These are phyloP conservation scores for Phalangium opilio DNA, from an alignment of 2,888 invertebrate species.

Conservation along the genomic window DNA sequence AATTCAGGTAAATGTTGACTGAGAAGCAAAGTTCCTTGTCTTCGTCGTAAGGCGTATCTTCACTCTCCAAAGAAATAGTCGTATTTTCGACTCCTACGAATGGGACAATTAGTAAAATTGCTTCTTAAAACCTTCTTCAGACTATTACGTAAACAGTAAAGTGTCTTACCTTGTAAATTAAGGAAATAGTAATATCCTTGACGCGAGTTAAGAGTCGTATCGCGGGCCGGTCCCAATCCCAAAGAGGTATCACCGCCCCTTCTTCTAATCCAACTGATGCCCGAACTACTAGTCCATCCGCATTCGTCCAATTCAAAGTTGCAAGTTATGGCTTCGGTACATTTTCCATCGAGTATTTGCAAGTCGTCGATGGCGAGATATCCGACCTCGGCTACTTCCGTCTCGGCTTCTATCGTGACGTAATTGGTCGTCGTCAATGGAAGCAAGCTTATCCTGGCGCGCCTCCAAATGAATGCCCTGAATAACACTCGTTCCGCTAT, in stretches of 20 bases:
- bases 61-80: too few relatives aligned
- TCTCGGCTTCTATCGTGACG: constrained; percentile 13
- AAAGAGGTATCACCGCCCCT: constrained; percentile 10
- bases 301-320: constrained; percentile 16
- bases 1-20: too few relatives aligned
- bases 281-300: constrained; percentile 11
- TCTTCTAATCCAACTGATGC: constrained; percentile 13
- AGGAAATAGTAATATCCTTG: constrained; percentile 18
- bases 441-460: constrained; percentile 9
- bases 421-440: constrained; percentile 9
- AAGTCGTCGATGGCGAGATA: constrained; percentile 17
- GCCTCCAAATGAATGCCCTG: constrained; percentile 11
- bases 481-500: constrained; percentile 12
- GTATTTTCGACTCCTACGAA: too few relatives aligned
- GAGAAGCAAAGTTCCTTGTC: too few relatives aligned
- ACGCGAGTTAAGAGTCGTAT: constrained; percentile 8
- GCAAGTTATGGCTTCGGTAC: constrained; percentile 13
- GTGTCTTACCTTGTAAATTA: too few relatives aligned
- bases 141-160: too few relatives aligned
- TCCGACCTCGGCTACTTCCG: constrained; percentile 9
- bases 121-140: too few relatives aligned
- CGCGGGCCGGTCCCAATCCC: constrained; percentile 11
- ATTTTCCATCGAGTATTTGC: constrained; percentile 10
- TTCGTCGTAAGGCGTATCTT: too few relatives aligned
- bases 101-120: too few relatives aligned